phyloP scores from a whole-genome alignment of 2,888 invertebrate species.

The Oxystoma pomonae region DNA sequence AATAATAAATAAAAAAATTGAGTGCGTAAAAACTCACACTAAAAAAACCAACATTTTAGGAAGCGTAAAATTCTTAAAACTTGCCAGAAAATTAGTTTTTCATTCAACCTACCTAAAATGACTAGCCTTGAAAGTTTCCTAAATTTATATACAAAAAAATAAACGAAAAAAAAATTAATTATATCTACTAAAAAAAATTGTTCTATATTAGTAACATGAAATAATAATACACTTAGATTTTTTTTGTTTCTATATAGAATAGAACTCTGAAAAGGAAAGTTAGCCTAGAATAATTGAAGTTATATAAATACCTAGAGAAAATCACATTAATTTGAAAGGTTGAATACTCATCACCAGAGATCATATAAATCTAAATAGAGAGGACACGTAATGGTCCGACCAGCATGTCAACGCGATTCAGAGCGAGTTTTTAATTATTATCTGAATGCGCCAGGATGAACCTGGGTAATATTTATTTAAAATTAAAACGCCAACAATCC shows the following conservation, averaged over 20 bases:
- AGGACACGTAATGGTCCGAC: no score
- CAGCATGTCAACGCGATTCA: no score
- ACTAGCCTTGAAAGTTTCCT: background rate
- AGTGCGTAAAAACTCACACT: background rate
- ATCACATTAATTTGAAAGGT: no score
- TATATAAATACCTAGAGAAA: no score
- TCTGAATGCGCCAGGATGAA: no score
- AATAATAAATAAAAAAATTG: conserved; percentile 8
- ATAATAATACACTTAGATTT: background rate
- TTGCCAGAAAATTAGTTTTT: background rate
- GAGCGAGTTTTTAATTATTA: no score
- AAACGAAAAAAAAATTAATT: background rate
- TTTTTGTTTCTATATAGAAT: background rate
- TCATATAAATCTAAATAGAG: no score
- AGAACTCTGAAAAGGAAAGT: no score
- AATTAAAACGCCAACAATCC: no score
- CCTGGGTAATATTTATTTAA: no score
- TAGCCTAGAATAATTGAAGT: no score
- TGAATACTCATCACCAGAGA: no score
- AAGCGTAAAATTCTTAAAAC: background rate
- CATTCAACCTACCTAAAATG: background rate
- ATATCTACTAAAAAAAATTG: background rate
- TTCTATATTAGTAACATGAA: background rate
- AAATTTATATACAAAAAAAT: background rate
- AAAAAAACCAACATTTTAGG: background rate